Base-by-base conservation (phyloP, 2,888 invertebrate species). In the Argyresthia albistria region DNA sequence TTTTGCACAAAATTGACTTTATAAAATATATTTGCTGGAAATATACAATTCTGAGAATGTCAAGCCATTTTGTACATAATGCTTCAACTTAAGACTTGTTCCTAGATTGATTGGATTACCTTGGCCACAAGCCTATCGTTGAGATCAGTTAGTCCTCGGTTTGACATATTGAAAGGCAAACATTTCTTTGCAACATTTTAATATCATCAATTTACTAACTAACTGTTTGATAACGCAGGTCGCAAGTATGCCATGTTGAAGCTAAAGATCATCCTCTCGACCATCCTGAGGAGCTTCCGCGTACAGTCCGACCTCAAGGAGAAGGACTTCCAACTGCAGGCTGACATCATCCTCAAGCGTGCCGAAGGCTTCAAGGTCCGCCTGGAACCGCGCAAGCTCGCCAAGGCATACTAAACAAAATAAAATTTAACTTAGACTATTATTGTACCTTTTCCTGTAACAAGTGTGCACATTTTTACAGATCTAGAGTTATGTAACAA, bases 241-340 rank as follows among this genome's bases (percentile, higher is more conserved):
- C 92, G 94, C 57, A 94, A 94, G 74, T 94, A 93, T 70, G 94
- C 94, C 43, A 93, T 94, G 92, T 78, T 94, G 60, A 94, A 94
- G 71, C 80, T 94, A 65, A 94, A 94, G 80, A 92, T 94, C 56
- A 89, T 94, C 56, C 83, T 94, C 15, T 93, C 94, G 7, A 94
- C 93, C 54, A 91, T 94, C 62, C 69, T 94, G 60, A 89, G 94
- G 62, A 92, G 91, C 69, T 94, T 92, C 89, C 90, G 89, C 55
- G 89, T 94, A n/a, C 69, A 88, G 55, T 93, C 93, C 6, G 91
- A 92, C 67, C 76, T 91, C 16, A 89, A 88, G 53, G 92, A 93
- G 65, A 76, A 88, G 16, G 93, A 94, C 61, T 94, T 93, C 76
- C 87, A 89, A 67, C 87, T 94, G 14, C 93, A 92, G 74, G 92